Base-by-base conservation (phyloP, 2,888 invertebrate genomes). In the Branchellion lobata region DNA sequence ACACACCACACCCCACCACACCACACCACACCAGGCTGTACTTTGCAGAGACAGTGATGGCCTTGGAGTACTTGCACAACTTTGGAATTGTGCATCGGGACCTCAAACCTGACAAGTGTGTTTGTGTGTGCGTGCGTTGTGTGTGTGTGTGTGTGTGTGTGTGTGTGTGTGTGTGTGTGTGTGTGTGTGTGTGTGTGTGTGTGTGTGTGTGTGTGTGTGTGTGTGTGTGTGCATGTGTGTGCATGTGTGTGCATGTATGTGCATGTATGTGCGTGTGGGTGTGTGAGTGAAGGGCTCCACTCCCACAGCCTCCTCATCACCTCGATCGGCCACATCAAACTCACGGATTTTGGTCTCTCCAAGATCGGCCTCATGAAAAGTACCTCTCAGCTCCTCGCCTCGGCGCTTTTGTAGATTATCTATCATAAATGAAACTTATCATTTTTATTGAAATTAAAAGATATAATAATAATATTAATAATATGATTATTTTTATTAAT, bases 51-150 rank as follows among this genome's bases (percentile, higher is more conserved):
- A 97, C 98, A n/a, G 95, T 99, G 83, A 90, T 99, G 80, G 99
- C 99, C 79, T 95, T 99, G 1, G 99, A 99, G 89, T 99, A 99
- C 88, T 90, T 99, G 80, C 99, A 99, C 88, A 96, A 94, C 83
- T 99, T 97, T 88, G 99, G 99, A 57, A 97, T 99, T 85, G 98
- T 99, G 79, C 99, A 99, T 87, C 90, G 99, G 76, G 99, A 99
- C 89, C 90, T 99, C 57, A 99, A 99, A 89, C 99, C 99, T 2
- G 99, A 99, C 89, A 99, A 99, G 93, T 94, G 89, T 87, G 90
- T n/a, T n/a, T n/a, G n/a, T n/a, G n/a, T n/a, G n/a, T n/a, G n/a
- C n/a, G n/a, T n/a, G n/a, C n/a, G n/a, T n/a, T n/a, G n/a, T n/a
- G n/a, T n/a, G n/a, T n/a, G n/a, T n/a, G n/a, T n/a, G n/a, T 86